Evolutionary conservation across 2,888 invertebrate genomes (phyloP).

Genomic region (Drosophila affinis): DNA sequence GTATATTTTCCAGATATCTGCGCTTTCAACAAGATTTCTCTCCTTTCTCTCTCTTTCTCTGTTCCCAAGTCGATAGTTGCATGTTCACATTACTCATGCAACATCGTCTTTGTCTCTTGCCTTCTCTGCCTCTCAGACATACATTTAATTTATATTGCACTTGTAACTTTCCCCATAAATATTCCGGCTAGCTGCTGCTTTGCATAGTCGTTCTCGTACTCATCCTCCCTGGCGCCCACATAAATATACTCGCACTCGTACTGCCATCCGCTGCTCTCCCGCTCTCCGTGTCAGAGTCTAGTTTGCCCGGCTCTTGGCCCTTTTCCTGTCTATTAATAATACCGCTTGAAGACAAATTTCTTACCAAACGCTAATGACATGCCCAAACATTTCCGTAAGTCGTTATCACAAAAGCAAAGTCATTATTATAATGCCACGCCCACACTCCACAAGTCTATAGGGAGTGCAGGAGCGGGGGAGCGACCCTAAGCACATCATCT

Average conservation of each 20-base stretch:
- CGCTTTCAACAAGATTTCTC: not conserved
- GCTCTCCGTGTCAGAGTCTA: not conserved
- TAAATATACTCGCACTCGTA: constrained; percentile 51
- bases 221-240: constrained; percentile 66
- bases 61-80: constrained; percentile 2
- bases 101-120: not conserved
- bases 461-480: constrained; percentile 18
- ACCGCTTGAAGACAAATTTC: constrained; percentile 70
- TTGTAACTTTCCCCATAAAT: constrained; percentile 73
- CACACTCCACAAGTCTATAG: constrained; percentile 25
- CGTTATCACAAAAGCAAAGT: constrained; percentile 80
- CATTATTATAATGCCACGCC: constrained; percentile 76
- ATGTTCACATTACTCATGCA: constrained; percentile 28
- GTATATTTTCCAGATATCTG: constrained; percentile 7
- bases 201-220: constrained; percentile 51
- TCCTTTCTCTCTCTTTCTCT: too few species aligned
- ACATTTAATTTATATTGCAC: constrained; percentile 71
- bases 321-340: constrained; percentile 66
- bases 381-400: constrained; percentile 81
- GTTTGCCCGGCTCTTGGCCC: not conserved
- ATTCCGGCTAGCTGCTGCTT: constrained; percentile 50
- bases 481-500: constrained; percentile 75
- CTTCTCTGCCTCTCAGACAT: constrained; percentile 1
- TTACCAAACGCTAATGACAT: constrained; percentile 76
- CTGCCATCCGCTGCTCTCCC: not conserved